Base-by-base conservation (phyloP, 2,113 vertebrate species). In the Castor canadensis region DNA sequence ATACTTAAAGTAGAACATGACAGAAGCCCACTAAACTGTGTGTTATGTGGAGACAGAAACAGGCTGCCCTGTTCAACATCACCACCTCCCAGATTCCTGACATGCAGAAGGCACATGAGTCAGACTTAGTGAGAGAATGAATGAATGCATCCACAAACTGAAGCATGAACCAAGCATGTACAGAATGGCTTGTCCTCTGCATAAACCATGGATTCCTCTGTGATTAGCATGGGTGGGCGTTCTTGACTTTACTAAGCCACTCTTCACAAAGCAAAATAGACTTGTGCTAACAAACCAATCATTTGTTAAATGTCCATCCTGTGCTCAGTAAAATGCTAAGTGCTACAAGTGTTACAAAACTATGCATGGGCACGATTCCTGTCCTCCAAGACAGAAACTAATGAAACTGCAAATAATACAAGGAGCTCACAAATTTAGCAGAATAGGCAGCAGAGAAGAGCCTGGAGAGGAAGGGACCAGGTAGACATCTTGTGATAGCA, bases 171-270 rank as follows among this genome's bases (percentile, higher is more conserved):
- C 81, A 45, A 28, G 54, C n/a, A n/a, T n/a, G n/a, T 30, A 19
- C 1, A 71, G 10, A 10, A 1, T 0, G 4, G 2, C 13, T 49
- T 0, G 0, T 38, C 2, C 9, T 45, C 9, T 1, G 9, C 30
- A 15, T 6, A 24, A 24, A 30, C 43, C 28, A 0, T 12, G 24
- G 32, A 32, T 45, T 19, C n/a, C n/a, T 62, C 45, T 12, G 1
- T 13, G 7, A 58, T 22, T 12, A 67, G 35, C 3, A 3, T 9
- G 47, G 35, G 5, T 49, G 30, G 24, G 6, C 3, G 20, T 40
- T 45, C 75, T 45, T 19, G 15, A 62, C 73, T 79, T 89, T 35
- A 49, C n/a, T 35, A 6, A 7, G 28, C 6, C 10, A 38, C 30
- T n/a, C 20, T 38, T 71, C 72, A 58, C 43, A 67, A 58, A 66